Evolutionary conservation across 2,888 invertebrate species (phyloP), one percentile per base, ranked within the genome.

Genomic region (Encarsia formosa): DNA sequence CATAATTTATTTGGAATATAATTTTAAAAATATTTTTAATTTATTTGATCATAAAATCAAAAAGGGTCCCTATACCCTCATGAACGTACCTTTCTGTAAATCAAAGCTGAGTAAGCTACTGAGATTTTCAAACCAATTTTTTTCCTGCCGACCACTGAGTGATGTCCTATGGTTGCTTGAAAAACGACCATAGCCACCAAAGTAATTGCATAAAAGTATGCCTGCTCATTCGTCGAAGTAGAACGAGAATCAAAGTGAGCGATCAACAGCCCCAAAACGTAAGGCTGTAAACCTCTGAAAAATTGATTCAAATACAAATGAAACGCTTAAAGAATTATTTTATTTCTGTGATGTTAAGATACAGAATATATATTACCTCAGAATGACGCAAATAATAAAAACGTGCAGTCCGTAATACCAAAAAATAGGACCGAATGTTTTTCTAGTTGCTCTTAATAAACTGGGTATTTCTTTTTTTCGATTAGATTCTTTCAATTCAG

Each of bases 51-150:
- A n/a, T n/a, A n/a, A n/a, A n/a, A n/a, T n/a, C n/a, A n/a, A n/a
- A n/a, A n/a, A n/a, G n/a, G n/a, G n/a, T n/a, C n/a, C n/a, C n/a
- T n/a, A n/a, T n/a, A n/a, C n/a, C n/a, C n/a, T n/a, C n/a, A n/a
- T n/a, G 38, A 88, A 48, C 59, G 57, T 73, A 89, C 90, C 81
- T 92, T 92, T 77, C 88, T 81, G 68, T 88, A 91, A 55, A 92
- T 71, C 13, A 92, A 71, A 0, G 88, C 87, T 66, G 88, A 88
- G 63, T 85, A 81, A 0, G 90, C 88, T 49, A 90, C 79, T 62
- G 90, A 76, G 49, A 88, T 78, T 66, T 84, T 76, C 88, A 89
- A 88, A 39, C 91, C 91, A 35, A 88, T 78, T 58, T 84, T 79
- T 61, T 78, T 76, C 64, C 79, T 78, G 26, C 77, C 76, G 58